Evolutionary conservation across 2,797 vertebrate genomes (phyloP).

Genomic region (Staurois parvus): DNA sequence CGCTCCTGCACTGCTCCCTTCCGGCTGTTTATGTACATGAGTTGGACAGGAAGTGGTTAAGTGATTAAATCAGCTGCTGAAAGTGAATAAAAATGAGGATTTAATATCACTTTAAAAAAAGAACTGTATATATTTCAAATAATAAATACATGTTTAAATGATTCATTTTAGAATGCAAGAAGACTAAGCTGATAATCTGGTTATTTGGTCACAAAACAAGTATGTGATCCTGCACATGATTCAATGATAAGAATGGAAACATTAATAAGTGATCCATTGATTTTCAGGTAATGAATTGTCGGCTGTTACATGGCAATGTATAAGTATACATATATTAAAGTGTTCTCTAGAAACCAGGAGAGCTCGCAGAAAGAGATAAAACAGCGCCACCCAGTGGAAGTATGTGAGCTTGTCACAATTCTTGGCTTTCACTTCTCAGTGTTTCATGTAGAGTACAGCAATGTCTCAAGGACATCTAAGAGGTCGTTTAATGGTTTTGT

Average conservation of each 20-base stretch:
- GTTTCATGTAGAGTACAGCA: not conserved
- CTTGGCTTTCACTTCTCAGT: not conserved
- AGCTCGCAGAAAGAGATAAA: not conserved
- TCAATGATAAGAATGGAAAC: not conserved
- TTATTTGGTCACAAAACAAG: conserved; percentile 7
- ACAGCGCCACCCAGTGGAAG: conserved; percentile 42
- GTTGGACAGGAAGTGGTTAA: no score
- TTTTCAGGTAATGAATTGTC: conserved; percentile 29
- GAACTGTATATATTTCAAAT: not conserved
- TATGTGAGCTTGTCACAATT: not conserved
- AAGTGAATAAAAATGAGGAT: no score
- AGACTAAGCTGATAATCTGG: not conserved
- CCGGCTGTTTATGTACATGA: no score
- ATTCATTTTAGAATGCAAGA: not conserved
- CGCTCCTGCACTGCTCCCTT: no score
- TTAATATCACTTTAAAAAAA: not conserved
- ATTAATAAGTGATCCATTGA: conserved; percentile 27
- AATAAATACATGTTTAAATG: not conserved
- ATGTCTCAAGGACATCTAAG: not conserved
- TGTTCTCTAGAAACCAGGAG: not conserved
- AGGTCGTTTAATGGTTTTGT: not conserved
- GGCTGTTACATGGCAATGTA: not conserved
- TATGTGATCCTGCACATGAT: conserved; percentile 31
- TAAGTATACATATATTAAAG: conserved; percentile 10
- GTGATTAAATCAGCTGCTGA: no score